Evolutionary conservation across 2,797 vertebrate genomes (phyloP).

Genomic region (Danio kyathit): DNA sequence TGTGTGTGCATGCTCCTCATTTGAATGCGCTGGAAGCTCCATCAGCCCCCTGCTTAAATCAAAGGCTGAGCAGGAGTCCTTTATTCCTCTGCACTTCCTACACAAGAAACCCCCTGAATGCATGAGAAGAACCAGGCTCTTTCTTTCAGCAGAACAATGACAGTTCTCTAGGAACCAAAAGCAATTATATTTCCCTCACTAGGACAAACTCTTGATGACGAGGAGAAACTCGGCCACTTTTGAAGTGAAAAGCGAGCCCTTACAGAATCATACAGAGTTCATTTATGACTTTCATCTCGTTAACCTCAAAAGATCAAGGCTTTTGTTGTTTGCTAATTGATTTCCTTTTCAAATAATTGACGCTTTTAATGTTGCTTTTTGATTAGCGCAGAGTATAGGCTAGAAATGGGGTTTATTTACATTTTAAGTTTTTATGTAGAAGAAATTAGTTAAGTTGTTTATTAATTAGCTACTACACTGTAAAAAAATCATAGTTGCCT

Average conservation of each 20-base stretch:
- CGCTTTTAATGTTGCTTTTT: background rate
- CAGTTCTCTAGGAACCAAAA: background rate
- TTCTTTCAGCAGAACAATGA: slow-evolving; percentile 32
- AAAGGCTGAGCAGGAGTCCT: slow-evolving; percentile 33
- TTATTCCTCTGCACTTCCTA: slow-evolving; percentile 25
- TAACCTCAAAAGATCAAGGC: background rate
- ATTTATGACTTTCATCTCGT: background rate
- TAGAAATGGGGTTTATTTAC: no score
- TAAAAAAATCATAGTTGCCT: no score
- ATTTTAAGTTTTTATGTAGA: no score
- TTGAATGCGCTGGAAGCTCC: slow-evolving; percentile 47
- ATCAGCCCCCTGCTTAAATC: slow-evolving; percentile 45
- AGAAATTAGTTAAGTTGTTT: no score
- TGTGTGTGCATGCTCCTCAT: slow-evolving; percentile 40
- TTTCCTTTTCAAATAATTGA: background rate
- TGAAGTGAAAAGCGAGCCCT: background rate
- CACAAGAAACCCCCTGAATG: slow-evolving; percentile 16
- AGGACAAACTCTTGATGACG: background rate
- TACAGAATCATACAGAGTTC: no score
- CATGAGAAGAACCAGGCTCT: slow-evolving; percentile 15
- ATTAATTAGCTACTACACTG: no score
- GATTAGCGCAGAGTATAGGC: background rate
- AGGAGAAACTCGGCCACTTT: background rate
- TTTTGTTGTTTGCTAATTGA: background rate
- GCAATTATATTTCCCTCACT: slow-evolving; percentile 3